Evolutionary conservation across 2,888 invertebrate genomes (phyloP), one percentile per base, ranked within the genome.

Genomic region (Drosophila neoperkinsi): DNA sequence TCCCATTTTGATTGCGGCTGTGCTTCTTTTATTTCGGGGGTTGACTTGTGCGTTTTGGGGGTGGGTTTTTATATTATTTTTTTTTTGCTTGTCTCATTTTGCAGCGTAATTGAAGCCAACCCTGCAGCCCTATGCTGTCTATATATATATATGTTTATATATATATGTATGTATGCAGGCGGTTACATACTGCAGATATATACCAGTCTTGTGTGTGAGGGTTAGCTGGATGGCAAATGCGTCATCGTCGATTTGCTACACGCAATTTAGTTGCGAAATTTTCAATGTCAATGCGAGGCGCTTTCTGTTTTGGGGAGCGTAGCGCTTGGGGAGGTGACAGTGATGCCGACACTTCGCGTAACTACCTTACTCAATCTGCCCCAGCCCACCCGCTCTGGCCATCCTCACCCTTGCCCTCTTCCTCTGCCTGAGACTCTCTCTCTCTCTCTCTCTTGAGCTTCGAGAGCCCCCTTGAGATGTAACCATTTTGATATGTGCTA

Each of bases 401-500:
- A 25, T 6, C 16, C 46, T 13, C 34, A 3, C 10, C 16, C 13
- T 36, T 18, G 13, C 16, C 43, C 21, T 13, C 33, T 11, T 11
- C n/a, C 36, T 0, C 18, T 18, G 9, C 34, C 5, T 13, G 34
- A 4, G 13, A 3, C 36, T 4, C 55, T 25, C 34, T 9, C 41
- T 25, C 52, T 50, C 4, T 33, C n/a, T 28, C 7, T 11, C 50
- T 18, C 25, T 30, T 11, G 10, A 41, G 69, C 56, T 61, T 38
- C 21, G 55, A 78, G 77, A 58, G 71, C 63, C 80, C 84, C 83
- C 81, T 83, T 88, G 88, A 90, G 86, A 85, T 90, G 88, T 86
- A 74, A 82, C 86, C 81, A 73, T 84, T 88, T 84, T 88, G 89
- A 87, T 88, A 82, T 89, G 89, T 88, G 82, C 78, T 86, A 82